Conservation (phyloP, 2,888 invertebrate species). For the Sympetrum striolatum region DNA sequence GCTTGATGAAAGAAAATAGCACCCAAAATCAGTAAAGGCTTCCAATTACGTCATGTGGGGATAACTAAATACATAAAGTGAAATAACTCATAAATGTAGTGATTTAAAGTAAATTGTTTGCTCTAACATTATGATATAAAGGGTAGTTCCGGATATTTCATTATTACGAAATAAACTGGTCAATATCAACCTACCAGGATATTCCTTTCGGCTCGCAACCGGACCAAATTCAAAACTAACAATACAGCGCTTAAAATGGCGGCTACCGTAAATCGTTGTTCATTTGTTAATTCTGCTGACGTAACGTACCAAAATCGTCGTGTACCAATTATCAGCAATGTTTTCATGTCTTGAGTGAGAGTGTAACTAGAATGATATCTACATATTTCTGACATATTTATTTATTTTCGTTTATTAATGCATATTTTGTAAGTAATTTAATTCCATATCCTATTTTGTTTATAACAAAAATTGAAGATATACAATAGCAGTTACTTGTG, state of each 20-base stretch:
- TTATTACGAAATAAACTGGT: too few relatives aligned
- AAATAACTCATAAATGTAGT: too few relatives aligned
- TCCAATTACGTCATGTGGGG: too few relatives aligned
- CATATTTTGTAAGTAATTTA: background rate
- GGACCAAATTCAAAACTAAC: background rate
- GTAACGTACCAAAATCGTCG: conserved; percentile 7
- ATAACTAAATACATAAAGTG: too few relatives aligned
- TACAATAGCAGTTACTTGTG: too few relatives aligned
- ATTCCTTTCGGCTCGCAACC: background rate
- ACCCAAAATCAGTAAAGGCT: too few relatives aligned
- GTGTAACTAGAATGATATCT: background rate
- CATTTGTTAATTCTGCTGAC: conserved; percentile 14
- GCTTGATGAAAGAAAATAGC: too few relatives aligned
- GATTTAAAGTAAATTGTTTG: too few relatives aligned
- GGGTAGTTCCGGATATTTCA: too few relatives aligned
- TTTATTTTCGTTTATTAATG: background rate
- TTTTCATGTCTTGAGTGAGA: background rate
- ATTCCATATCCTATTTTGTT: too few relatives aligned
- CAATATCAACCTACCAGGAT: background rate
- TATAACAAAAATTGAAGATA: too few relatives aligned
- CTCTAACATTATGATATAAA: too few relatives aligned
- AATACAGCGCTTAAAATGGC: background rate
- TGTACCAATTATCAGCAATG: background rate
- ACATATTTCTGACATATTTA: background rate
- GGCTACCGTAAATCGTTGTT: background rate